phyloP scores from a whole-genome alignment of 2,888 invertebrate genomes.

The Anarsia innoxiella region DNA sequence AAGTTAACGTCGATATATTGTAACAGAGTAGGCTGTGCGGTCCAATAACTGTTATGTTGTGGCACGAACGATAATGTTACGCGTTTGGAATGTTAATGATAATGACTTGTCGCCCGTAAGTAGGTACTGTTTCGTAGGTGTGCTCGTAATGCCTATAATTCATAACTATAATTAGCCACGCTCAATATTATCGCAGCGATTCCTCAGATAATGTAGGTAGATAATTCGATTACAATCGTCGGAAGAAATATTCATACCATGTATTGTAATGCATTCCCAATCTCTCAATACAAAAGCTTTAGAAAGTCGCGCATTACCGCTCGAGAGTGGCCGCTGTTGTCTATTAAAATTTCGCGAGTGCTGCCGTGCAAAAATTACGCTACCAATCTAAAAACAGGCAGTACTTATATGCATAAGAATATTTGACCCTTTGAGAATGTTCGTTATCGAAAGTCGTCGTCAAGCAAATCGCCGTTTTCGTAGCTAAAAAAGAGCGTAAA shows the following conservation, averaged over 20 bases:
- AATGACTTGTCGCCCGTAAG: constrained; percentile 26
- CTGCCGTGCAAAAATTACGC: constrained; percentile 25
- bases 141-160: constrained; percentile 24
- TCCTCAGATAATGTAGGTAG: constrained; percentile 22
- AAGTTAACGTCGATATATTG: too few relatives aligned
- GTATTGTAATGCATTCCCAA: constrained; percentile 8
- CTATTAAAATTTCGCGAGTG: constrained; percentile 41
- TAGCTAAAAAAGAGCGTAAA: constrained; percentile 49
- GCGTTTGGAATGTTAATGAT: constrained; percentile 41
- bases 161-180: too few relatives aligned
- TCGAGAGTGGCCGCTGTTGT: constrained; percentile 37
- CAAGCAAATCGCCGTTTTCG: constrained; percentile 27
- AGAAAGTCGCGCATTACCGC: constrained; percentile 45
- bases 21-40: too few relatives aligned
- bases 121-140: constrained; percentile 33
- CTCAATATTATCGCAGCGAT: constrained; percentile 20
- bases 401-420: too few relatives aligned
- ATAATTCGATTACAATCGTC: constrained; percentile 5
- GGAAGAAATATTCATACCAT: constrained; percentile 4
- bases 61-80: constrained; percentile 32
- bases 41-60: constrained; percentile 23
- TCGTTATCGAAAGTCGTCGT: neutral
- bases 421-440: too few relatives aligned
- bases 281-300: constrained; percentile 27
- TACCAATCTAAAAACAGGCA: too few relatives aligned